Evolutionary conservation across 1,140 invertebrate genomes (phyloP), one percentile per base, ranked within the genome.

Genomic region (Mizuhopecten yessoensis): DNA sequence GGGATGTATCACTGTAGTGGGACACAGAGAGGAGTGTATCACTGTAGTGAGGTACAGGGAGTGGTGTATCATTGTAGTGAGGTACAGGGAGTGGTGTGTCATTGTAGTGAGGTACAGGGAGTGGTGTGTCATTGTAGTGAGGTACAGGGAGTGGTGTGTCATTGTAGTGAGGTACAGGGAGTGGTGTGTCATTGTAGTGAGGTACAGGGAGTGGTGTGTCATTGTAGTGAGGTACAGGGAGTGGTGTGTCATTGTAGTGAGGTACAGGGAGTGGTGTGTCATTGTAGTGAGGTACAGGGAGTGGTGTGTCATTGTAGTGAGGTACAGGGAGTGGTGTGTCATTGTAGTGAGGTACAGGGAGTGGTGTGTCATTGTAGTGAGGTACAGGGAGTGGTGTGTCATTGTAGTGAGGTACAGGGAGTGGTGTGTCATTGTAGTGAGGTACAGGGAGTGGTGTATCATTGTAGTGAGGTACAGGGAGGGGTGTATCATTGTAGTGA

Each of bases 301-400:
- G 57, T 23, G 57, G 57, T 75, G 57, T 75, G 1, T 29, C 11
- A 75, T 17, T 75, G n/a, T 75, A 75, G 57, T 75, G 57, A n/a
- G 57, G 11, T 29, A 75, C 23, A 75, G 20, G 57, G 57, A n/a
- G 57, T 23, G 57, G 57, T 75, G 57, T 75, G 7, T 29, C 11
- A 75, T 17, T 75, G n/a, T 75, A 75, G 57, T 75, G 57, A n/a
- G 57, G n/a, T 29, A 75, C 57, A 75, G n/a, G 57, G 57, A 75
- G n/a, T 23, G 42, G 57, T 29, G 57, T 75, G 7, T 29, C 11
- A 75, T 17, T 75, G n/a, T 75, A 75, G 57, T 29, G 57, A n/a
- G 57, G 23, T 29, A 75, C 15, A 75, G 20, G 23, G 57, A 75
- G 57, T 23, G 57, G 57, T 75, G 57, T 75, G 7, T 9, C 11